Evolutionary conservation across 2,113 vertebrate species (phyloP).

Genomic region (Thalassarche chlororhynchos): DNA sequence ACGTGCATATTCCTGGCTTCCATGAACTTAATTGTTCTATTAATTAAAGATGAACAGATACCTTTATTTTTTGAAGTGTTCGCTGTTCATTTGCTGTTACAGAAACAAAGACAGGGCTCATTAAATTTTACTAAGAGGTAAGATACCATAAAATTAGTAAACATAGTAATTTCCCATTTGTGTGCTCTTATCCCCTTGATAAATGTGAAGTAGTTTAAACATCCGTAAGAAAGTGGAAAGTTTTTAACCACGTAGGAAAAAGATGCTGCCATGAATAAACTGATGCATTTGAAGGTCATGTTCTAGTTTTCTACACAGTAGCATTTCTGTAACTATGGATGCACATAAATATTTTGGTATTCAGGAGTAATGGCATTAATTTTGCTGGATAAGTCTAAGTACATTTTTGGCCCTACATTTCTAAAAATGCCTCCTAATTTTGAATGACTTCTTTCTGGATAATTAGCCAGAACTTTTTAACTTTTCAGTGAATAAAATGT

Average conservation of each 20-base stretch:
- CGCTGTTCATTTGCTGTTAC: background rate
- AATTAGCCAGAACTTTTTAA: background rate
- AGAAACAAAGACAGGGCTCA: background rate
- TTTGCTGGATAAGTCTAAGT: background rate
- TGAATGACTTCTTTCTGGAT: background rate
- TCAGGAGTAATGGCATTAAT: background rate
- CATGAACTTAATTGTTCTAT: background rate
- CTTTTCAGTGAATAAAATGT: background rate
- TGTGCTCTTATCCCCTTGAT: background rate
- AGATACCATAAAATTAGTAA: background rate
- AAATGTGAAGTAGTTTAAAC: background rate
- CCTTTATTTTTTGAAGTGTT: background rate
- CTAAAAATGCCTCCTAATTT: background rate
- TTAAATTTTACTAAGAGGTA: background rate
- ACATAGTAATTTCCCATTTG: background rate
- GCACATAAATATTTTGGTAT: background rate
- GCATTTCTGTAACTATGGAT: background rate
- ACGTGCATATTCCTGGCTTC: background rate
- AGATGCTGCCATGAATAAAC: background rate
- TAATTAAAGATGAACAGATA: background rate
- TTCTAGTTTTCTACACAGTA: background rate
- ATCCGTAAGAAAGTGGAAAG: background rate
- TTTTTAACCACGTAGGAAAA: background rate
- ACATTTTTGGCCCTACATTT: background rate
- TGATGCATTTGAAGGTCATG: background rate